phyloP scores from a whole-genome alignment of 2,113 vertebrate species.

The Macrotus californicus region DNA sequence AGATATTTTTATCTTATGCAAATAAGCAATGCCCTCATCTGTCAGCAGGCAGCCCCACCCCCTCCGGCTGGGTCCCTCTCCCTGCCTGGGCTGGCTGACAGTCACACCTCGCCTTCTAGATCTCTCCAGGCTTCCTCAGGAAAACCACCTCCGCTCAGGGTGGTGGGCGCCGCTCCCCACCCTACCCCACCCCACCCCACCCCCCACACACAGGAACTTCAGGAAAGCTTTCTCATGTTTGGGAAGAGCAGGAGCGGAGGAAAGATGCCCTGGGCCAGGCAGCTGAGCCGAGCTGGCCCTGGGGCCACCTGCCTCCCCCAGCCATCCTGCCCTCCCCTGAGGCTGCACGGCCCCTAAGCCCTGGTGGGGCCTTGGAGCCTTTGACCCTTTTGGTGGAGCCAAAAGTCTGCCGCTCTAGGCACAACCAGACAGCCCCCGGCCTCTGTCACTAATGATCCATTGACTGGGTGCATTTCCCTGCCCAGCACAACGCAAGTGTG shows the following conservation, averaged over 20 bases:
- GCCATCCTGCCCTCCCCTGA: not conserved
- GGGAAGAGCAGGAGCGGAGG: not conserved
- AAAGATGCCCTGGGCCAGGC: not conserved
- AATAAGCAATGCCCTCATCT: constrained; percentile 47
- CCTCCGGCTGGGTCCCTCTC: not conserved
- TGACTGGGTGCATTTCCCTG: no score
- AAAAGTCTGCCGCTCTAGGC: not conserved
- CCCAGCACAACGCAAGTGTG: not conserved
- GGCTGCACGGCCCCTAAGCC: not conserved
- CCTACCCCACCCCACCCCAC: not conserved
- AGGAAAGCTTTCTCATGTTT: not conserved
- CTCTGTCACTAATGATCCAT: not conserved
- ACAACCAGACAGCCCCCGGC: not conserved
- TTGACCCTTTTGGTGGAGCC: not conserved
- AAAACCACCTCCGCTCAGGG: not conserved
- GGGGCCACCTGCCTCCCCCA: not conserved
- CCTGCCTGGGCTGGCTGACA: not conserved
- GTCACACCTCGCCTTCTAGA: not conserved
- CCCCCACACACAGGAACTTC: not conserved
- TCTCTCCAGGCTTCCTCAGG: not conserved
- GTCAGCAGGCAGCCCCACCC: not conserved
- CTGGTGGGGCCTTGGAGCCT: not conserved
- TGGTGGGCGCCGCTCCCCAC: not conserved
- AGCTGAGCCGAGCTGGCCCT: not conserved
- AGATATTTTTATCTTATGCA: constrained; percentile 74